These are phyloP conservation scores for Eidolon helvum DNA, from an alignment of 2,113 vertebrate genomes.

Conservation along the genomic window DNA sequence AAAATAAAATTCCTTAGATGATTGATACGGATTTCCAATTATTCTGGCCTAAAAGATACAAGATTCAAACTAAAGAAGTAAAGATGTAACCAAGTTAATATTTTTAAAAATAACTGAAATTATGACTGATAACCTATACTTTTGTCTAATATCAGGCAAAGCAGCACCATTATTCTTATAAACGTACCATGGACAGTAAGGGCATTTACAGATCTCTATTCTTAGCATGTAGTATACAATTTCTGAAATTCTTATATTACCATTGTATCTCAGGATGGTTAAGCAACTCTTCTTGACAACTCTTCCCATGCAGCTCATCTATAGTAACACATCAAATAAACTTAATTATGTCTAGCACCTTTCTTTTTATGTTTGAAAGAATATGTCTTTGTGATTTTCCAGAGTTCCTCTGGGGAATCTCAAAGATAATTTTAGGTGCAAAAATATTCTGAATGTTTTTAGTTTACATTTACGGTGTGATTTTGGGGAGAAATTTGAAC, in stretches of 20 bases:
- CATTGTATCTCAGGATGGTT: background rate
- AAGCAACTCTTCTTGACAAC: background rate
- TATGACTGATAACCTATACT: background rate
- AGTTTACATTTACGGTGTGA: background rate
- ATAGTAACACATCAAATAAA: background rate
- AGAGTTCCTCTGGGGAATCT: background rate
- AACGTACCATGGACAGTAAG: background rate
- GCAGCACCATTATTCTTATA: background rate
- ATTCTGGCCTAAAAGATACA: background rate
- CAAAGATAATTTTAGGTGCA: background rate
- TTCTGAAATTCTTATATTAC: background rate
- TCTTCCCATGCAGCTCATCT: background rate
- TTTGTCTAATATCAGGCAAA: background rate
- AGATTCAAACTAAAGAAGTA: background rate
- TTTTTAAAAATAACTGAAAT: conserved; percentile 6
- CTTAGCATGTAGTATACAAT: background rate
- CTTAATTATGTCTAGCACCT: background rate
- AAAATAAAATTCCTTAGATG: background rate
- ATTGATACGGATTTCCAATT: background rate
- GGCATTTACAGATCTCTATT: background rate
- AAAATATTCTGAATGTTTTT: background rate
- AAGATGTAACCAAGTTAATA: background rate
- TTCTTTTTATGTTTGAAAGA: background rate
- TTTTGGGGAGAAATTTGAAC: background rate
- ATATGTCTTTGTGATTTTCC: background rate